Percentiles rank a stretch among this genome's conserved stretches.
Evolutionary conservation across 2,797 vertebrate genomes (phyloP).

Genomic region (Galagoides demidoff): DNA sequence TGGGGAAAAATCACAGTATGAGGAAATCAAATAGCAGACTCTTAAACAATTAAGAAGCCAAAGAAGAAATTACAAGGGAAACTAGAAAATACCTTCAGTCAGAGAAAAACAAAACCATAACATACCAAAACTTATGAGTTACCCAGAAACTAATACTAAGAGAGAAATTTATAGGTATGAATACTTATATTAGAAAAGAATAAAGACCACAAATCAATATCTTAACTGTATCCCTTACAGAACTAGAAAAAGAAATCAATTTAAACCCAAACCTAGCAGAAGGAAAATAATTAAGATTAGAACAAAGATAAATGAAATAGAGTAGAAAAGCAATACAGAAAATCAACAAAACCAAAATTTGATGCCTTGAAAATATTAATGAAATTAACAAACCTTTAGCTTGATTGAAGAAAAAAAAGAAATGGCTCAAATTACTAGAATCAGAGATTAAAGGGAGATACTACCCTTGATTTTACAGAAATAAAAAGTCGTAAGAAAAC

Average conservation of each 20-base stretch:
- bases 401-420: background rate
- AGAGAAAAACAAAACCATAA: background rate
- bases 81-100: background rate
- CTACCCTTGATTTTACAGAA: background rate
- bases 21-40: background rate
- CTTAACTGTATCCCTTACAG: background rate
- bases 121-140: background rate
- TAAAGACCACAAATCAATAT: background rate
- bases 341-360: background rate
- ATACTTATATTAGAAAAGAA: background rate
- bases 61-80: background rate
- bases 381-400: background rate
- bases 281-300: background rate
- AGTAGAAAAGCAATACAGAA: background rate
- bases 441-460: background rate
- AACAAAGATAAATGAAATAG: background rate
- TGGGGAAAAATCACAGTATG: background rate
- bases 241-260: background rate
- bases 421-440: background rate
- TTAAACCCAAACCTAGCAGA: background rate
- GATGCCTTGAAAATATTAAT: background rate
- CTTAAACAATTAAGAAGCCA: background rate
- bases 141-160: background rate
- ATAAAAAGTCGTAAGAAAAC: background rate
- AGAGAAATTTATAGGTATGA: background rate